Evolutionary conservation across 2,113 vertebrate genomes (phyloP), one percentile per base, ranked within the genome.

Genomic region (Ceyx cyanopectus): DNA sequence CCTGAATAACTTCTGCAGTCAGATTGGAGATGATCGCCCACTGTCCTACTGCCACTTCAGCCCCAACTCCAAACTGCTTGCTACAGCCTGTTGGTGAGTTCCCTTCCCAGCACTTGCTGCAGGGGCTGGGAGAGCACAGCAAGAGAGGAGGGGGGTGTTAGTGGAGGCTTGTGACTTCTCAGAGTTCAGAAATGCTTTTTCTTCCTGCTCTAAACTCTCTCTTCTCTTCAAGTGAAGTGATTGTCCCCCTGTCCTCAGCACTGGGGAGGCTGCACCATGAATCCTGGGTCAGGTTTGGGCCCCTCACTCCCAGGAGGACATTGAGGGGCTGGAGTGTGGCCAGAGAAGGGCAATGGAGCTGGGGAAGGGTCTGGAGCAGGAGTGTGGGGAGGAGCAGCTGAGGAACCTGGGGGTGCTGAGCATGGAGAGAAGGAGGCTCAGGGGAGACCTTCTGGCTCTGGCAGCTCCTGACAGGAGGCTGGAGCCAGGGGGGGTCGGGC

Each of bases 31-130:
- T 2, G 99, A 99, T 87, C 98, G 99, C 43, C 99, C 99, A 0
- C 99, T 99, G 89, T 99, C 99, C 75, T 99, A 98, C 97, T 99
- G 99, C 96, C 98, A 99, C 94, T 99, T 99, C 96, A 99, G 99
- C 94, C 98, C 99, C 5, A 98, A 99, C 91, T 99, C 99, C 94
- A 99, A 98, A 73, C 97, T 99, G 82, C 96, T 99, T 26, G 99
- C 98, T 46, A 99, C 99, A 0, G 99, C 98, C 29, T 99, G 99
- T 79, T 99, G 99, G 99, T 99, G 97, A 97, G 98, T 92, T 72
- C 26, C 27, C 21, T 56, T 50, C 7, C 21, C 48, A 67, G 69
- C 26, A 5, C 10, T 72, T 83, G 34, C 61, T 45, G 4, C 7
- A 16, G 69, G 53, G 73, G 53, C 27, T 54, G 37, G 43, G 40